Conservation (phyloP, 2,888 invertebrate genomes). For the Argyresthia albistria region DNA sequence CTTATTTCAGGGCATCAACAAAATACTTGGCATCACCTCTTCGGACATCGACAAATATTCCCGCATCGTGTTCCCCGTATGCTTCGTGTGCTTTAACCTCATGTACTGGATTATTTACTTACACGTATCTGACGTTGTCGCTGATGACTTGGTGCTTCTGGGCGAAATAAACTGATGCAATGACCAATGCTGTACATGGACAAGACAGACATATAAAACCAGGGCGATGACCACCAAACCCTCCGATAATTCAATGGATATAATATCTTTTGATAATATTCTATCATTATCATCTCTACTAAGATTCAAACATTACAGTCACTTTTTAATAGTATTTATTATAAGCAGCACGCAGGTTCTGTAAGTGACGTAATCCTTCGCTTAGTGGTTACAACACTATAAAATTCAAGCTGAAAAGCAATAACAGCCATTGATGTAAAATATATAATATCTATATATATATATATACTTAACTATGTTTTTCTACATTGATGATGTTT, state of each 20-base stretch:
- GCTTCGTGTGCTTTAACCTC: constrained; percentile 98
- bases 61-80: constrained; percentile 97
- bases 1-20: constrained; percentile 83
- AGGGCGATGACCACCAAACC: constrained; percentile 3
- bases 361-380: neutral
- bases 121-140: constrained; percentile 96
- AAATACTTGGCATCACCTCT: constrained; percentile 92
- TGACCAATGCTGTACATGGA: neutral
- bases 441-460: too few species aligned
- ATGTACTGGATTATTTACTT: constrained; percentile 99
- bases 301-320: neutral
- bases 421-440: neutral
- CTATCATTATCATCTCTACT: neutral
- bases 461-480: too few species aligned
- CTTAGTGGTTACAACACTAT: neutral
- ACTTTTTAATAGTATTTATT: neutral
- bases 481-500: too few species aligned
- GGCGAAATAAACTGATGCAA: constrained; percentile 2
- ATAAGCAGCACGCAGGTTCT: constrained; percentile 1
- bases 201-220: neutral
- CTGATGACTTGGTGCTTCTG: constrained; percentile 91
- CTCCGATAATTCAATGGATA: neutral
- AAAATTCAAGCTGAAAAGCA: neutral
- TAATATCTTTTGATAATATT: constrained; percentile 2
- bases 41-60: constrained; percentile 99